These are phyloP conservation scores for Rhamnusium bicolor DNA, from an alignment of 2,888 invertebrate species.

Conservation along the genomic window DNA sequence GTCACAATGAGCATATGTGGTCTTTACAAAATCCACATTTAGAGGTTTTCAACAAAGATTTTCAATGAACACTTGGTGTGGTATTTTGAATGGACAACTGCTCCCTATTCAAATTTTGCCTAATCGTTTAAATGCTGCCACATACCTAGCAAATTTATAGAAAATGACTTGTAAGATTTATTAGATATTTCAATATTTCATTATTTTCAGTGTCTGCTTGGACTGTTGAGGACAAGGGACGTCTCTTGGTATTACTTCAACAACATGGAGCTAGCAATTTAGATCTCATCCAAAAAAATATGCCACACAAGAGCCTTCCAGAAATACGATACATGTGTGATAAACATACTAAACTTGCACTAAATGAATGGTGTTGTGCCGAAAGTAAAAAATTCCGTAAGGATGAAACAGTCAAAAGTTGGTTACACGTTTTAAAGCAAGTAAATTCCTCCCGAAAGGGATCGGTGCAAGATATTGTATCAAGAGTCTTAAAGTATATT, in stretches of 20 bases:
- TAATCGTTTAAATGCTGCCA: too few relatives aligned
- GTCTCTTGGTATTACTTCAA: constrained; percentile 57
- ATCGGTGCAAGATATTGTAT: constrained; percentile 55
- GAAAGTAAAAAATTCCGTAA: constrained; percentile 23
- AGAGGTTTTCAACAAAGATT: too few relatives aligned
- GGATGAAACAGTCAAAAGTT: constrained; percentile 59
- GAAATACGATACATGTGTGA: constrained; percentile 60
- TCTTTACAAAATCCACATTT: too few relatives aligned
- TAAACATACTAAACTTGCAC: constrained; percentile 58
- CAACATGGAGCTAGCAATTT: constrained; percentile 61
- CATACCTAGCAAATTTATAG: too few relatives aligned
- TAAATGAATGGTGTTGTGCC: constrained; percentile 38
- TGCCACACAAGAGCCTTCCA: constrained; percentile 60
- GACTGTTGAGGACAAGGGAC: constrained; percentile 59
- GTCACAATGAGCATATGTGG: too few relatives aligned
- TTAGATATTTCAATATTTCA: neutral
- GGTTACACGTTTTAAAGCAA: constrained; percentile 61
- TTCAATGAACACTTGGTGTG: too few relatives aligned
- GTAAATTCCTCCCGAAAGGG: constrained; percentile 39
- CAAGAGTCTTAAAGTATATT: constrained; percentile 66
- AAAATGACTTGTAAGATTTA: too few relatives aligned
- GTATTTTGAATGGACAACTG: too few relatives aligned
- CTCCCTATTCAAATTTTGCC: too few relatives aligned
- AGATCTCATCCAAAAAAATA: constrained; percentile 54
- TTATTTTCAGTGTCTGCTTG: constrained; percentile 44